Evolutionary conservation across 2,113 vertebrate genomes (phyloP), one percentile per base, ranked within the genome.

Genomic region (Antennarius striatus): DNA sequence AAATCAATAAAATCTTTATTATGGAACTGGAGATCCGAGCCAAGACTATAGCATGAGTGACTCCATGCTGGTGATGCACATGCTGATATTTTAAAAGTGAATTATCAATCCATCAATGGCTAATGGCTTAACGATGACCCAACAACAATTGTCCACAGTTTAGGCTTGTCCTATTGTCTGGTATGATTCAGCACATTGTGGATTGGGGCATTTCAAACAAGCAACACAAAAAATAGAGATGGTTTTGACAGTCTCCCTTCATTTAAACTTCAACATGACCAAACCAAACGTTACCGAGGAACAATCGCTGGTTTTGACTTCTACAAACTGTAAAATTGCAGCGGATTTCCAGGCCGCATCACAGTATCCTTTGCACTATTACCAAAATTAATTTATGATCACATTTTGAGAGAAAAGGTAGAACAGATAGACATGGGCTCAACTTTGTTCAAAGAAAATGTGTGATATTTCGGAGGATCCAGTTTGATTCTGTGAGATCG

Each of bases 181-280:
- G n/a, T 28, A 1, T 54, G 58, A 84, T 65, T 80, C 73, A 77
- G 16, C 5, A 48, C 22, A n/a, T 52, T 22, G 16, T 49, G 54
- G 36, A 15, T n/a, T 56, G 14, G 9, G 46, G 57, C 28, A 52
- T 13, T 73, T 63, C 48, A 55, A 51, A 10, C 45, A 22, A 63
- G 51, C 55, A 54, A 22, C 1, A 22, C 22, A 22, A 22, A 2
- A 22, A 22, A 22, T 22, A 22, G 22, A 22, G 2, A 22, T 22
- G 22, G 22, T 22, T 22, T 22, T 22, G 47, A 59, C 3, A 48
- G 53, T 66, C 15, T 55, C 32, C 4, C 10, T 59, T 75, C 28
- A 67, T 39, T 69, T 15, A 50, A 9, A 62, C 47, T 51, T 63
- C 14, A 65, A 56, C 47, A 47, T 46, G 5, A 53, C 52, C 55